Base-by-base conservation (phyloP, 1,140 invertebrate genomes). In the Drosophila mayri region DNA sequence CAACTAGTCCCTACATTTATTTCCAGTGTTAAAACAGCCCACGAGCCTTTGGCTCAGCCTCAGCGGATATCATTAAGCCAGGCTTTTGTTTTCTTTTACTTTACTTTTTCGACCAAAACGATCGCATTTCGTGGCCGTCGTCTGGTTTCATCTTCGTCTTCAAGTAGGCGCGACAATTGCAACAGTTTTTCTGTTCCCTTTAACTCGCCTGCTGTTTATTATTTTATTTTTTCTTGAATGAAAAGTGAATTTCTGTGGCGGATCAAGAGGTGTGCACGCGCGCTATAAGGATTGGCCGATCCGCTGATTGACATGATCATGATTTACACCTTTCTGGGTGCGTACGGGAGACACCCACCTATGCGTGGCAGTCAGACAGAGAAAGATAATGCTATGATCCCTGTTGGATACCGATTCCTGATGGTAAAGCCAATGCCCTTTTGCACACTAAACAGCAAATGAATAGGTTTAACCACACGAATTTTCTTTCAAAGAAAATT, bases 301-400 rank as follows among this genome's bases (percentile, higher is more conserved):
- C 70, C 44, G 58, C 70, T 90, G 86, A 90, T 90, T 90, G 86
- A 90, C 88, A 86, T 90, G 88, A 91, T 91, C 90, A 90, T 91
- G 88, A 91, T 91, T 91, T 91, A 90, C 88, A 91, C 88, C 88
- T 91, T 91, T 91, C 60, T 90, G 86, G 88, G 90, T 91, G 88
- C 88, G 88, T 86, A 91, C 74, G 44, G 68, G 43, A 60, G 76
- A 86, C 88, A 90, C 90, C 88, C 90, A 91, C 88, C 68, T 40
- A 49, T 22, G 43, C 40, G 22, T 10, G 30, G 50, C 40, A 37
- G 59, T 18, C 22, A 54, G 44, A 62, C 38, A 55, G 44, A 38
- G 63, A 46, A n/a, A 32, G 62, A 67, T 68, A 41, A 50, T 41
- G 28, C 43, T 40, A 18, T 62, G 43, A 32, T 47, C 57, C 58